Evolutionary conservation across 1,140 invertebrate species (phyloP).

Genomic region (Drosophila bifasciata): DNA sequence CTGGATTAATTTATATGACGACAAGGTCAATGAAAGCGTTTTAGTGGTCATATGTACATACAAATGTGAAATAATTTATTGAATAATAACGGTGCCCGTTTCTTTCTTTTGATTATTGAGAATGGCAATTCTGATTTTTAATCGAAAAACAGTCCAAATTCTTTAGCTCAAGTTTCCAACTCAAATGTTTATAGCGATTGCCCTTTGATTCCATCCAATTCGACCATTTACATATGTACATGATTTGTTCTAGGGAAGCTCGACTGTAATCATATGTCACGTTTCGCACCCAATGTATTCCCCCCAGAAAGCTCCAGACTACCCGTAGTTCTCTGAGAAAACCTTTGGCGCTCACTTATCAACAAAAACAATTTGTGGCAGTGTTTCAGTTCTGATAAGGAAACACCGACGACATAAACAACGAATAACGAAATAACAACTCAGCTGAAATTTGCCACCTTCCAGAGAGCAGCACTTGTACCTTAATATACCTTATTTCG

Average conservation of each 20-base stretch:
- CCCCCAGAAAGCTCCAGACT: conserved; percentile 26
- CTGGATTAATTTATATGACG: conserved; percentile 42
- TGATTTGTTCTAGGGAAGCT: too few species aligned
- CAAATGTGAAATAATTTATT: conserved; percentile 55
- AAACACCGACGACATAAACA: conserved; percentile 27
- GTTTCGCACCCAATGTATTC: background rate
- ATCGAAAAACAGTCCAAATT: too few species aligned
- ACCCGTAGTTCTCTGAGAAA: conserved; percentile 1
- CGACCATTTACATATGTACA: too few species aligned
- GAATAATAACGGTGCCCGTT: conserved; percentile 31
- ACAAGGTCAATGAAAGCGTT: conserved; percentile 64
- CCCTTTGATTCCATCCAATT: too few species aligned
- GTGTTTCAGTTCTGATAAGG: conserved; percentile 47
- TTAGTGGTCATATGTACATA: conserved; percentile 37
- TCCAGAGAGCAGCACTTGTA: conserved; percentile 7
- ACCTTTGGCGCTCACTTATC: conserved; percentile 40
- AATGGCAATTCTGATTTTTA: background rate
- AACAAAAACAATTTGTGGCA: conserved; percentile 46
- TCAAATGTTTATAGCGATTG: too few species aligned
- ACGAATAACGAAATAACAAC: conserved; percentile 18
- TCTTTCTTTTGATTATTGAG: conserved; percentile 8
- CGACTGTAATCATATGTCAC: too few species aligned
- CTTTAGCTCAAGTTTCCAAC: too few species aligned
- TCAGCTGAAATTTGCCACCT: conserved; percentile 43
- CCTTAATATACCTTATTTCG: conserved; percentile 31